A percentile compares a stretch with the other conserved stretches of the same genome.
Conservation (phyloP, 2,888 invertebrate species). For the Lasioglossum morio region DNA sequence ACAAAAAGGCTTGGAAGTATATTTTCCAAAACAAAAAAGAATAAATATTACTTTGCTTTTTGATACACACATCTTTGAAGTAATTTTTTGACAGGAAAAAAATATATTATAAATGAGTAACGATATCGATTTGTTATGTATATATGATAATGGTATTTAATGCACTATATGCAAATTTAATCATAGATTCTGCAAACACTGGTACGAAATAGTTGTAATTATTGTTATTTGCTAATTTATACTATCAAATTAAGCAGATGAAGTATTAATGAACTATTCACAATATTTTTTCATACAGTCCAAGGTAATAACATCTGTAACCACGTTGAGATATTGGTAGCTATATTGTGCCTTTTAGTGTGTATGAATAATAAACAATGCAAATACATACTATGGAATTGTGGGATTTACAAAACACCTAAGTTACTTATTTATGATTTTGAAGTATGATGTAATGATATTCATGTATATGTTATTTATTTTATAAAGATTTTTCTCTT, state of each 20-base stretch:
- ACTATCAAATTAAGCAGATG: slow-evolving; percentile 62
- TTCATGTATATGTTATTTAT: slow-evolving; percentile 82
- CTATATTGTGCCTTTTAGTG: slow-evolving; percentile 84
- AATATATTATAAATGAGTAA: slow-evolving; percentile 35
- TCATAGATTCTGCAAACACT: slow-evolving; percentile 41
- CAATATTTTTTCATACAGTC: slow-evolving; percentile 70
- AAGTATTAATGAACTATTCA: slow-evolving; percentile 73
- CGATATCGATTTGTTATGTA: slow-evolving; percentile 61
- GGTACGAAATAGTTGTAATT: slow-evolving; percentile 50
- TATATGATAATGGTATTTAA: slow-evolving; percentile 52
- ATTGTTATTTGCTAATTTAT: slow-evolving; percentile 61
- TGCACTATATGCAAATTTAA: slow-evolving; percentile 48
- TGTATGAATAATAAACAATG: slow-evolving; percentile 81
- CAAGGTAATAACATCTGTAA: slow-evolving; percentile 79
- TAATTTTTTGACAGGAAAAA: slow-evolving; percentile 40
- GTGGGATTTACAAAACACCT: slow-evolving; percentile 78
- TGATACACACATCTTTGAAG: slow-evolving; percentile 32
- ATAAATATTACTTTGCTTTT: slow-evolving; percentile 29
- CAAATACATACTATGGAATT: slow-evolving; percentile 82
- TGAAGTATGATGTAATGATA: slow-evolving; percentile 78
- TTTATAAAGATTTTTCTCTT: slow-evolving; percentile 82
- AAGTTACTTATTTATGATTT: slow-evolving; percentile 80
- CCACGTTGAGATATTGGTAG: slow-evolving; percentile 83
- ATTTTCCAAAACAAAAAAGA: slow-evolving; percentile 38
- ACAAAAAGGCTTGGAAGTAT: slow-evolving; percentile 44